Conservation (phyloP, 1,140 invertebrate species). For the Physella acuta region DNA sequence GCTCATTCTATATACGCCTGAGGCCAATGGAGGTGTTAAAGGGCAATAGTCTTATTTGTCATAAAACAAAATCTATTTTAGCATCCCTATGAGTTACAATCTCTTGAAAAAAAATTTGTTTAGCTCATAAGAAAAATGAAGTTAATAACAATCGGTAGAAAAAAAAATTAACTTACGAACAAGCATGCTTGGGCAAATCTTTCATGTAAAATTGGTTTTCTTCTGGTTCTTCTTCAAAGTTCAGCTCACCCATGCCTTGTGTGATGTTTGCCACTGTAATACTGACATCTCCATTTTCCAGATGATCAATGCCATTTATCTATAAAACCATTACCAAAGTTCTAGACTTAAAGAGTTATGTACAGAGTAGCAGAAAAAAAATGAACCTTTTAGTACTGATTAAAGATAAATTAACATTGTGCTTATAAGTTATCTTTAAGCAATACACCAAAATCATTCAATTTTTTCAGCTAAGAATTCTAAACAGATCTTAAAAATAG, state of each 20-base stretch:
- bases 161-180: slow-evolving; percentile 77
- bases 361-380: not conserved
- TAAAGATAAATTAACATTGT: not conserved
- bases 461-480: too few relatives aligned
- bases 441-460: too few relatives aligned
- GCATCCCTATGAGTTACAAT: too few relatives aligned
- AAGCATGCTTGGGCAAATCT: slow-evolving; percentile 79
- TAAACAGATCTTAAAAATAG: too few relatives aligned
- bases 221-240: slow-evolving; percentile 74
- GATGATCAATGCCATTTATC: slow-evolving; percentile 46
- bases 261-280: slow-evolving; percentile 65
- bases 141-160: too few relatives aligned
- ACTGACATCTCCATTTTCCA: slow-evolving; percentile 62
- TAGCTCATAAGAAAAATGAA: too few relatives aligned
- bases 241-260: slow-evolving; percentile 62
- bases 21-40: too few relatives aligned
- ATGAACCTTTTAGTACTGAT: not conserved
- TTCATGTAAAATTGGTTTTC: slow-evolving; percentile 82
- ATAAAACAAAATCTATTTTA: too few relatives aligned
- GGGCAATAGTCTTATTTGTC: too few relatives aligned
- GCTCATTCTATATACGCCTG: too few relatives aligned
- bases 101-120: too few relatives aligned
- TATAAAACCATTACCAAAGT: slow-evolving; percentile 23
- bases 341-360: not conserved
- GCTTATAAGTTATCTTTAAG: too few relatives aligned